Evolutionary conservation across 2,113 vertebrate species (phyloP).

Genomic region (Puffinus mauretanicus): DNA sequence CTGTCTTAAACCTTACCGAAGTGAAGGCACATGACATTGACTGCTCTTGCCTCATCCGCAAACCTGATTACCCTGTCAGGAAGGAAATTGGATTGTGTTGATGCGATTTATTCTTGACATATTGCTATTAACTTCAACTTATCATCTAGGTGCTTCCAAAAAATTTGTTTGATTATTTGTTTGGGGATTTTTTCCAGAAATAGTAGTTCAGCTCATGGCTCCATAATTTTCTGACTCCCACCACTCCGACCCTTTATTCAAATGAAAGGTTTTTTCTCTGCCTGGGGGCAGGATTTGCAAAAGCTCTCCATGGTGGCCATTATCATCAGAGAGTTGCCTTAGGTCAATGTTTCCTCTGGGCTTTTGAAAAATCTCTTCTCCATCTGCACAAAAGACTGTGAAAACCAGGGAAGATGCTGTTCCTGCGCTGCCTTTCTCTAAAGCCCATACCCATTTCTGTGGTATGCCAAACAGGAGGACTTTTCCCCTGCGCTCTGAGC

Average conservation of each 20-base stretch:
- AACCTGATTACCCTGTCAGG: constrained; percentile 17
- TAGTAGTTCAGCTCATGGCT: background rate
- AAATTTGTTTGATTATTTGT: background rate
- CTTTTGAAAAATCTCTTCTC: background rate
- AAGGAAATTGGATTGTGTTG: constrained; percentile 8
- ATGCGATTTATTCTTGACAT: background rate
- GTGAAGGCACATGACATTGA: background rate
- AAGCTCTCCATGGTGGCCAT: background rate
- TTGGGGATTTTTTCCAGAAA: background rate
- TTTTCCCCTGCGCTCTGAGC: background rate
- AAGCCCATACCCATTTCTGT: background rate
- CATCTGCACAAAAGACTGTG: background rate
- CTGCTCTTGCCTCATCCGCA: background rate
- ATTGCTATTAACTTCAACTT: background rate
- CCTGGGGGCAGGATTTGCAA: background rate
- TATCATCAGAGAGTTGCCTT: background rate
- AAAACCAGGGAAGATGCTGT: background rate
- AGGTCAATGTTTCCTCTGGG: background rate
- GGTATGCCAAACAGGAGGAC: background rate
- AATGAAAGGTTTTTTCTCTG: background rate
- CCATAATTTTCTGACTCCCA: background rate
- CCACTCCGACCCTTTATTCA: background rate
- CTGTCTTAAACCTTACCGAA: background rate
- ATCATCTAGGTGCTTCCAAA: background rate
- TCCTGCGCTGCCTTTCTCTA: background rate